Base-by-base conservation (phyloP, 1,140 invertebrate genomes). In the Physella acuta region DNA sequence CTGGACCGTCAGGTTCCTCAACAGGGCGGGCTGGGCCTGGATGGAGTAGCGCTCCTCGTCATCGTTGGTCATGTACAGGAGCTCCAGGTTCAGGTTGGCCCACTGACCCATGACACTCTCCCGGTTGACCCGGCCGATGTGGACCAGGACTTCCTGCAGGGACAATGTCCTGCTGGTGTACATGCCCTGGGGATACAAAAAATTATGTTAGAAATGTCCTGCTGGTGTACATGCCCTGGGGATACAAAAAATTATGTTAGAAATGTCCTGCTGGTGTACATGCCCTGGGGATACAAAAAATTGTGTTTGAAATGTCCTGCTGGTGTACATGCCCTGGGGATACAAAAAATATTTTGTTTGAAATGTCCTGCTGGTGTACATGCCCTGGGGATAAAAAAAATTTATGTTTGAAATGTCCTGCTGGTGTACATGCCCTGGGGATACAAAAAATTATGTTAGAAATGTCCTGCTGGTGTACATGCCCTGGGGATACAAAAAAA, bases 11-110 rank as follows among this genome's bases (percentile, higher is more conserved):
- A 88, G 77, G 75, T 88, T 88, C 36, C 87, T 76, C 26, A 88
- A 75, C 14, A 88, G 76, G 49, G 80, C 79, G 4, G 85, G 83
- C 72, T 88, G 86, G 55, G 87, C 87, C 78, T 88, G 84, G 70
- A 88, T 88, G 66, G 85, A 87, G 79, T 88, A 88, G 60, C 88
- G 76, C 73, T 88, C 88, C 72, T 88, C 88, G 73, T 88, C 88
- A 80, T 88, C 88, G 73, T 88, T 88, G 36, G 88, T 88, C 59
- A 88, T 78, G 74, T 88, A 88, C 1, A 88, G 78, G 17, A 88
- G 76, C 76, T 88, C 88, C 52, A 87, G 75, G 63, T 82, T 85
- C 4, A 88, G 81, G 68, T 86, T 87, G 4, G 86, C 80, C 88
- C 88, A 88, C 75, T 88, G 83, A 1, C 85, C 85, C 16, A 83